Evolutionary conservation across 2,113 vertebrate species (phyloP).

Genomic region (Pelodiscus sinensis): DNA sequence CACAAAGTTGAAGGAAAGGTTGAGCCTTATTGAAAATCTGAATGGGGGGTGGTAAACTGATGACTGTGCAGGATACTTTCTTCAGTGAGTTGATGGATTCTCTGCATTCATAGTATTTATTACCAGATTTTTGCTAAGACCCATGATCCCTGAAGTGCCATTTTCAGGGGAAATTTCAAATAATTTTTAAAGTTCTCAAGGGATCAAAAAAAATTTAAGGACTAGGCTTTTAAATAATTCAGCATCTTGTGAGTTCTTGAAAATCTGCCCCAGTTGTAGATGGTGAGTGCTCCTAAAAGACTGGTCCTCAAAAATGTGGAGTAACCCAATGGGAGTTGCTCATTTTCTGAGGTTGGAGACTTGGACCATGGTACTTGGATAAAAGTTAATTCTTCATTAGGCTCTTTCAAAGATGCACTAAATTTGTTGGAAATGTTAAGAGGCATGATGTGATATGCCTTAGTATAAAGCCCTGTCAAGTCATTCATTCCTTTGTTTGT

Average conservation of each 20-base stretch:
- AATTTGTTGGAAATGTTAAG: neutral
- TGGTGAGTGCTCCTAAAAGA: neutral
- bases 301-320: neutral
- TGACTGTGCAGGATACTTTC: neutral
- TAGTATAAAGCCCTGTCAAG: neutral
- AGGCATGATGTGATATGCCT: neutral
- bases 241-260: accelerated
- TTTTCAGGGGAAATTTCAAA: neutral
- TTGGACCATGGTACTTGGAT: neutral
- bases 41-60: neutral
- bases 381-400: neutral
- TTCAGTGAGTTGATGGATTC: neutral
- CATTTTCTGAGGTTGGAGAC: neutral
- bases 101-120: neutral
- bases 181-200: neutral
- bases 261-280: neutral
- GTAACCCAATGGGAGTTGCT: neutral
- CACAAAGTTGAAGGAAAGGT: neutral
- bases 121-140: neutral
- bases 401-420: neutral
- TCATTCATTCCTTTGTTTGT: neutral
- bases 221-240: neutral
- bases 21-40: neutral
- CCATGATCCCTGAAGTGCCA: neutral
- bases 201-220: neutral